Evolutionary conservation across 2,888 invertebrate genomes (phyloP).

Genomic region (Helobdella robusta): DNA sequence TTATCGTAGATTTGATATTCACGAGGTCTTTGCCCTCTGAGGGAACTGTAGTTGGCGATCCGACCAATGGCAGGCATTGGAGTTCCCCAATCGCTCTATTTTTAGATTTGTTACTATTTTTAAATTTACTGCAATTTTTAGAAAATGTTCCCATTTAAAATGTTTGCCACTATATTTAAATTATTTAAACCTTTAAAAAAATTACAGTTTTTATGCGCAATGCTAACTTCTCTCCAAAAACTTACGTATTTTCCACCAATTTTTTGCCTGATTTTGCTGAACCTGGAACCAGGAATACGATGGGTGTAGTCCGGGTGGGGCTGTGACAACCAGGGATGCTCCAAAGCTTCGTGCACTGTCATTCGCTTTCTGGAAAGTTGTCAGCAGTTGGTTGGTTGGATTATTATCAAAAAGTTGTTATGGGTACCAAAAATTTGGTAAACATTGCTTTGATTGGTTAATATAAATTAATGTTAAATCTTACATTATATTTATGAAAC

Average conservation of each 20-base stretch:
- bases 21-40: constrained; percentile 85
- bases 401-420: not conserved
- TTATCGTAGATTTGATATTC: constrained; percentile 93
- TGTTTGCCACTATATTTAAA: too few species aligned
- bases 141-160: too few species aligned
- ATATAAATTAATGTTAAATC: not conserved
- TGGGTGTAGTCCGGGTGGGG: constrained; percentile 50
- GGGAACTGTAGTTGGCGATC: constrained; percentile 89
- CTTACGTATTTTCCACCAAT: constrained; percentile 62
- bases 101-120: too few species aligned
- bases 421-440: not conserved
- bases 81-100: constrained; percentile 52
- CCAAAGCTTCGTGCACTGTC: constrained; percentile 92
- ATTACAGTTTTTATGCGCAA: too few species aligned
- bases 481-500: not conserved
- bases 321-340: constrained; percentile 82
- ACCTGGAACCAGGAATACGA: constrained; percentile 70
- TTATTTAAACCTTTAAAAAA: too few species aligned
- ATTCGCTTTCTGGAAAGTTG: constrained; percentile 67
- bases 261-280: constrained; percentile 75
- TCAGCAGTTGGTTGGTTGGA: not conserved
- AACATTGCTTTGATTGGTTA: not conserved
- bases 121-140: too few species aligned
- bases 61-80: constrained; percentile 88
- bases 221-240: constrained; percentile 26